Evolutionary conservation across 2,113 vertebrate species (phyloP), one percentile per base, ranked within the genome.

Genomic region (Nycticebus coucang): DNA sequence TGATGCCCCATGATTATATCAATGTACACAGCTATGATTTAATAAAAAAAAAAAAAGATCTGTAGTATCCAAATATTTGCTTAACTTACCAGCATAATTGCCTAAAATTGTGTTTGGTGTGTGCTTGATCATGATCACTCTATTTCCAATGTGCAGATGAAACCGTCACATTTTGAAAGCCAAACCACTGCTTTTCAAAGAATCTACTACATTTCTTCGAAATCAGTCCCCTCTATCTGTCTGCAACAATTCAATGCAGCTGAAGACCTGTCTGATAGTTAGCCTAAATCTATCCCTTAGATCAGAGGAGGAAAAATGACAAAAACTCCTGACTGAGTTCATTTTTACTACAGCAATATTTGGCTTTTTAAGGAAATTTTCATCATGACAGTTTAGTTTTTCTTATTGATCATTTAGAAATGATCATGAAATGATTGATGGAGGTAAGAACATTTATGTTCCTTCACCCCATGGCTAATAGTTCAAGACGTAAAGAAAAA

Each of bases 281-380:
- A 75, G 45, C 28, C 37, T 41, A 60, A 68, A 17, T 28, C 15
- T 33, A 33, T 50, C 45, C 45, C 45, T 50, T 50, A 50, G 45
- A 50, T 35, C 28, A 83, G 13, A 92, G 10, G 33, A 82, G n/a
- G 45, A 60, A 83, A 83, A 50, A 59, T 71, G 5, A 57, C 3
- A 72, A 30, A 24, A 91, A 82, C 14, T 35, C 60, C 24, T 37
- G 45, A 64, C 5, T 59, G 35, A 69, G 35, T 30, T 91, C 53
- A 68, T 91, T 94, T 87, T 82, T 18, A 88, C 24, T 19, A 26
- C 11, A 82, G 2, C 41, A 21, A 33, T 41, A 4, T 57, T 53
- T 94, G 79, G 21, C 22, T 24, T 94, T 85, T 91, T 74, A 37
- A 92, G 89, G 28, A 3, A 11, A 72, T 87, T 93, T 95, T 85